A percentile compares a stretch with the other conserved stretches of the same genome.
Conservation (phyloP, 2,797 vertebrate species). For the Scyliorhinus canicula region DNA sequence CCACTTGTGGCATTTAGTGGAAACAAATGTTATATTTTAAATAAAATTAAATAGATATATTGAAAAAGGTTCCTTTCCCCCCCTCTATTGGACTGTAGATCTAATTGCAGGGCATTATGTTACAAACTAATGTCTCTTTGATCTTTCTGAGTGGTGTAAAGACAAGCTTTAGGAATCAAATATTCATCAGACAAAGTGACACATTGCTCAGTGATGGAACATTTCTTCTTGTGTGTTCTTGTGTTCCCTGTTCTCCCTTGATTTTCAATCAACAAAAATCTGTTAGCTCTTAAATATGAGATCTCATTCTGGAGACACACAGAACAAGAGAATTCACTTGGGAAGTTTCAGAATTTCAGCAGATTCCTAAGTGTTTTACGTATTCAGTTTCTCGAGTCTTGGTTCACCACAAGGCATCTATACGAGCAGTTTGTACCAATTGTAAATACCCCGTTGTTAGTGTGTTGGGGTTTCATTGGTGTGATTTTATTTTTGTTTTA, state of each 20-base stretch:
- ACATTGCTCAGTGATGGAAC: not conserved
- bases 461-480: not conserved
- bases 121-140: not conserved
- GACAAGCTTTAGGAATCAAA: not conserved
- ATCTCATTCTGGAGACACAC: conserved; percentile 51
- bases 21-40: not conserved
- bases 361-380: conserved; percentile 55
- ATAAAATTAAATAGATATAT: not conserved
- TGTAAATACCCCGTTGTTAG: not conserved
- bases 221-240: conserved; percentile 17
- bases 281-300: conserved; percentile 49
- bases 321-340: conserved; percentile 65
- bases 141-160: not conserved
- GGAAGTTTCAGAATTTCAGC: conserved; percentile 57
- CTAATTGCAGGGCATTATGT: no score
- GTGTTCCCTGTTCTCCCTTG: conserved; percentile 40
- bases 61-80: no score
- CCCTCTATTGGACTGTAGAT: not conserved
- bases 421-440: not conserved
- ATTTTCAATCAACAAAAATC: conserved; percentile 40
- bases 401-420: not conserved
- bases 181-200: not conserved
- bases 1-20: not conserved
- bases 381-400: conserved; percentile 59
- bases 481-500: not conserved